A percentile compares a stretch with the other conserved stretches of the same genome.
Conservation (phyloP, 2,797 vertebrate species). For the Eptatretus atami region DNA sequence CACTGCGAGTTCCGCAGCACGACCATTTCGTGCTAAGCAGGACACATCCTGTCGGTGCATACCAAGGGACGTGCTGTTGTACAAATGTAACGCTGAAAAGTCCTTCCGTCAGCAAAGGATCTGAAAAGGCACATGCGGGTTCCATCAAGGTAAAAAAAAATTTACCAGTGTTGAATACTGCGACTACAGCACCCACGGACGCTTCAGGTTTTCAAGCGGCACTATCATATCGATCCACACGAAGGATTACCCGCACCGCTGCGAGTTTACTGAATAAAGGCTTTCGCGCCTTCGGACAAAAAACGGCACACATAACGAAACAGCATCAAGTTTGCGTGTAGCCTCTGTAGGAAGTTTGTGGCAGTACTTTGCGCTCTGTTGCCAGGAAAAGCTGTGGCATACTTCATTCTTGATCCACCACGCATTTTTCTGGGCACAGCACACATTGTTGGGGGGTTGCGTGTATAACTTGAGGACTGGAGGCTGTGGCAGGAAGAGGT, state of each 20-base stretch:
- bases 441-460: too few species aligned
- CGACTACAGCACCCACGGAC: conserved; percentile 92
- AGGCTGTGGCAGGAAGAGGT: too few species aligned
- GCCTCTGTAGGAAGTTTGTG: too few species aligned
- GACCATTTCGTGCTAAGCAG: conserved; percentile 78
- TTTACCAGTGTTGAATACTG: conserved; percentile 99
- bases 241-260: conserved; percentile 95
- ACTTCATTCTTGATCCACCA: too few species aligned
- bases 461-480: too few species aligned
- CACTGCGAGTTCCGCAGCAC: conserved; percentile 96
- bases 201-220: conserved; percentile 92
- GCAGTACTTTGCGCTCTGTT: too few species aligned
- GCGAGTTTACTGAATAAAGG: conserved; percentile 96
- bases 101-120: conserved; percentile 35
- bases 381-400: too few species aligned
- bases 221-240: conserved; percentile 98
- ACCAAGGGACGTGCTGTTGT: conserved; percentile 52
- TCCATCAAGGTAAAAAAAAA: conserved; percentile 61
- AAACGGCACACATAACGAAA: conserved; percentile 92
- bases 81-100: conserved; percentile 57
- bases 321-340: conserved; percentile 86
- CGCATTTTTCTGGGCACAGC: too few species aligned
- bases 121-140: conserved; percentile 77
- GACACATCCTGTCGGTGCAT: conserved; percentile 90
- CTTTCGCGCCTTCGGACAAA: conserved; percentile 87